A percentile compares a stretch with the other conserved stretches of the same genome.
phyloP scores from a whole-genome alignment of 2,888 invertebrate species.

The Suillia variegata region DNA sequence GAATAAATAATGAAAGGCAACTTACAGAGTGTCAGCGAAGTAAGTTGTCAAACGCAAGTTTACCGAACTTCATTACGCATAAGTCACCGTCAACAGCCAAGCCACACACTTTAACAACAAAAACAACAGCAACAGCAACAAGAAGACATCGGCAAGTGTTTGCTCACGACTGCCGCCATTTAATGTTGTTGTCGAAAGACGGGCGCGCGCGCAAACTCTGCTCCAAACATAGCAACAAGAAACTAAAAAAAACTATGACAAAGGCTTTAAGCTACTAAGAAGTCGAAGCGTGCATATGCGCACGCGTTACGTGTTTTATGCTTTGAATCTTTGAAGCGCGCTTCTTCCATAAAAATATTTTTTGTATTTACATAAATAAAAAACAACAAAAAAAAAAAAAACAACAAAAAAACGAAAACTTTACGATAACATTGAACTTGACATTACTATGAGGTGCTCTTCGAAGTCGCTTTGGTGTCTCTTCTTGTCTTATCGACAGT shows the following conservation, averaged over 20 bases:
- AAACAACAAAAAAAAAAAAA: too few relatives aligned
- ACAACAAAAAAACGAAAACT: background rate
- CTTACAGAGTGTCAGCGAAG: too few relatives aligned
- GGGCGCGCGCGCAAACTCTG: too few relatives aligned
- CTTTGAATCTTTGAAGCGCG: too few relatives aligned
- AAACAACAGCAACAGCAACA: background rate
- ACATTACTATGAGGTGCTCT: background rate
- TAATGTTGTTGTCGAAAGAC: too few relatives aligned
- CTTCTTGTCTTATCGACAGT: background rate
- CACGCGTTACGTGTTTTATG: too few relatives aligned
- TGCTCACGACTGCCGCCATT: too few relatives aligned
- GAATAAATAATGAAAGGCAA: background rate
- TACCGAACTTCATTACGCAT: background rate
- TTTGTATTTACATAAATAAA: too few relatives aligned
- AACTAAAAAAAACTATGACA: too few relatives aligned
- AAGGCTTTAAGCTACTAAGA: too few relatives aligned
- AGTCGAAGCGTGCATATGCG: too few relatives aligned
- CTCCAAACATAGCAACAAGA: background rate
- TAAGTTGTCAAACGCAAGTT: background rate
- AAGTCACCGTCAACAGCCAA: background rate
- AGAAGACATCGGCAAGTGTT: background rate
- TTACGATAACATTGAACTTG: constrained; percentile 1
- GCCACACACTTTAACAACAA: background rate
- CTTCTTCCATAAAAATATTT: too few relatives aligned
- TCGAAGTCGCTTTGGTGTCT: background rate